Base-by-base conservation (phyloP, 2,888 invertebrate genomes). In the Spodoptera picta region DNA sequence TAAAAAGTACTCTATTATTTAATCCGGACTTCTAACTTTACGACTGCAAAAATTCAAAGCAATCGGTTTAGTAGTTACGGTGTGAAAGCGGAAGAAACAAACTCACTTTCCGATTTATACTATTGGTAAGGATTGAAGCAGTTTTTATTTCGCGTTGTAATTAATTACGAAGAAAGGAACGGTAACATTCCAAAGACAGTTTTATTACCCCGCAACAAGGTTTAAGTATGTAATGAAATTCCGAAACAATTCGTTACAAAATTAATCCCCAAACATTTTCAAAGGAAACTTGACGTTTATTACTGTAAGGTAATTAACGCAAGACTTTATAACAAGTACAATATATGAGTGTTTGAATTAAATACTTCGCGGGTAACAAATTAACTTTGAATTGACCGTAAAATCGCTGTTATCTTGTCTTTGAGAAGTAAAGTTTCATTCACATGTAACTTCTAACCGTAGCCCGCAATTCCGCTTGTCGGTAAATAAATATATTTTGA, bases 301-400 rank as follows among this genome's bases (percentile, higher is more conserved):
- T 65, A 47, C 65, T 48, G 56, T 57, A 4, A 50, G 12, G 52
- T 75, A 73, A 73, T 65, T 75, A 62, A 75, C 71, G 56, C 46
- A 48, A 41, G 31, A 19, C 36, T 31, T 53, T 61, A 9, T 42
- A 36, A 9, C 7, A 36, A 36, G 36, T 9, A 36, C 36, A 71
- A 64, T 50, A 43, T 64, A 54, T 71, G 57, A 56, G 56, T 51
- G 55, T 55, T 54, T 31, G 48, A 49, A 46, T 52, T 47, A 19
- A 62, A 48, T 53, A 64, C 23, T 43, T 58, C 31, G 44, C 14
- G 12, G 27, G 65, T 46, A 47, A 48, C 53, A 45, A 9, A 49
- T 52, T 47, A 24, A 73, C 48, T 50, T 14, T 64, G 19, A 56
- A 53, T 53, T 65, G 47, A 12, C 50, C 48, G 51, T 69, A 52